Evolutionary conservation across 2,113 vertebrate species (phyloP).

Genomic region (Ptilorrhoa leucosticta): DNA sequence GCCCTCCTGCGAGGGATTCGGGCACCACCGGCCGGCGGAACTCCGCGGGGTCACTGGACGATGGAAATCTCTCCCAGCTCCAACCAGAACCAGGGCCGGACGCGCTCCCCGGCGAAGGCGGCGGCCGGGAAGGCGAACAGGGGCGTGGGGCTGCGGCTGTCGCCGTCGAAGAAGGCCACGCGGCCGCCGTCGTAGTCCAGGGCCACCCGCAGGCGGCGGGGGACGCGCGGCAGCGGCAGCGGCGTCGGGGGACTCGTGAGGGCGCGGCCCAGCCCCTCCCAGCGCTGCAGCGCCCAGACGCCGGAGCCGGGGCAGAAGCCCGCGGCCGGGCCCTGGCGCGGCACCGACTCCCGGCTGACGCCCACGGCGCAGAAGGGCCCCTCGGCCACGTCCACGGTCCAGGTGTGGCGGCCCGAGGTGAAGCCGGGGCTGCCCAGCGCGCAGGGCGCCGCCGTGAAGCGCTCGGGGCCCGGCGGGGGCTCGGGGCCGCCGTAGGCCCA

Average conservation of each 20-base stretch:
- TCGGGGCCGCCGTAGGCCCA: no score
- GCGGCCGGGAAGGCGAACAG: background rate
- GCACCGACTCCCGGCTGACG: no score
- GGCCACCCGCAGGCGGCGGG: background rate
- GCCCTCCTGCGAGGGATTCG: background rate
- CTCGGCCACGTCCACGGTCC: no score
- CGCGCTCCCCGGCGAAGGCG: background rate
- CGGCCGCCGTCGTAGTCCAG: background rate
- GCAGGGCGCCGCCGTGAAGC: no score
- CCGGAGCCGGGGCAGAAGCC: no score
- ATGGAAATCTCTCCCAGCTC: background rate
- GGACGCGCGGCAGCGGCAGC: background rate
- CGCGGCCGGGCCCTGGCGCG: no score
- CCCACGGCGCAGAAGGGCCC: no score
- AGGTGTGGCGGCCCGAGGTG: no score
- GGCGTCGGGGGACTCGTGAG: background rate
- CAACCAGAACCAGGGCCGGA: background rate
- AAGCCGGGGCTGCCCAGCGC: no score
- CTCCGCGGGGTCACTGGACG: background rate
- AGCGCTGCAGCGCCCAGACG: no score
- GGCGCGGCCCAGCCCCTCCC: no score
- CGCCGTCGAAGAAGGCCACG: background rate
- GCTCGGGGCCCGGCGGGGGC: no score
- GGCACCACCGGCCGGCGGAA: accelerated
- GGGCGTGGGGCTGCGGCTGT: background rate